Evolutionary conservation across 2,888 invertebrate species (phyloP), one percentile per base, ranked within the genome.

Genomic region (Eueremaeus valkanovi): DNA sequence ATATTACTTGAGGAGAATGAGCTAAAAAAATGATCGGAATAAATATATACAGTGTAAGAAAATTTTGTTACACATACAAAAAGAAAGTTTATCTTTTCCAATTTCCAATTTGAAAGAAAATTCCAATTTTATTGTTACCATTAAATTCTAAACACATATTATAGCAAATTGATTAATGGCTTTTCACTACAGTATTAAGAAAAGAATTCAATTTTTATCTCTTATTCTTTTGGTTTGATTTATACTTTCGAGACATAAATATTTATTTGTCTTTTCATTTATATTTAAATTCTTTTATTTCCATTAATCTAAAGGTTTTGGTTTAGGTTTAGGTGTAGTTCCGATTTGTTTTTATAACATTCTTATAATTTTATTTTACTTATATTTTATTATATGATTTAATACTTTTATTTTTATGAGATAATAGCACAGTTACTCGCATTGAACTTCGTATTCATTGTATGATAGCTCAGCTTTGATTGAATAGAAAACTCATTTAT

Each of bases 391-490:
- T 5, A 51, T 21, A n/a, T n/a, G 8, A 51, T n/a, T 51, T 51
- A 5, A 51, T n/a, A n/a, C 5, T 51, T 51, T 45, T 45, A 45
- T 45, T 51, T 51, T 51, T 21, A 31, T 61, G 3, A 33, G 3
- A 24, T 16, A 61, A 31, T 61, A 61, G 13, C 33, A 29, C 61
- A 61, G 13, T 61, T 31, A 61, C 29, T 61, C 18, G 33, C 61
- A 61, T 61, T 61, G 61, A 61, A 61, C 61, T 61, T 61, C 61
- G 27, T 5, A 18, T 61, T 29, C 33, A 61, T 29, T 61, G 16
- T n/a, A 29, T 16, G n/a, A 29, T 24, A 27, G 5, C 58, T 29
- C 1, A 18, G 16, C 13, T 11, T 51, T 31, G 1, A 61, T 18
- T 31, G 31, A 61, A 29, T 61, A 29, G 61, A 61, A 33, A 61